A percentile compares a stretch with the other conserved stretches of the same genome.
Evolutionary conservation across 2,888 invertebrate species (phyloP).

Genomic region (Panzeria rudis): DNA sequence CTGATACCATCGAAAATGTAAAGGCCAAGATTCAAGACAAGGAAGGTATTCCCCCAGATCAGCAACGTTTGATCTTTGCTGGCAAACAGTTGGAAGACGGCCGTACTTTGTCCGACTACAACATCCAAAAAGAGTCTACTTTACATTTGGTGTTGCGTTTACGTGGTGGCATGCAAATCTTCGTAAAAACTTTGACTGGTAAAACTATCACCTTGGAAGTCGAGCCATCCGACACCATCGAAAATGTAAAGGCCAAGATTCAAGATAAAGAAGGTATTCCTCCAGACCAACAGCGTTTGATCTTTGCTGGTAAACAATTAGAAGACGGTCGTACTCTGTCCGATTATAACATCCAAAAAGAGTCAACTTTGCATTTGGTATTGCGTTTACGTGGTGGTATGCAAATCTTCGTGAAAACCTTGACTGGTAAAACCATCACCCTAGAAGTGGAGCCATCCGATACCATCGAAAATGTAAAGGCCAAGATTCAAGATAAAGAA

Average conservation of each 20-base stretch:
- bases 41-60: constrained; percentile 75
- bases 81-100: constrained; percentile 74
- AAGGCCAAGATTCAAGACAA: constrained; percentile 74
- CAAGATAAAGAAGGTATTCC: constrained; percentile 75
- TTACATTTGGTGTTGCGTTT: constrained; percentile 74
- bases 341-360: constrained; percentile 74
- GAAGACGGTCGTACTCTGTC: constrained; percentile 74
- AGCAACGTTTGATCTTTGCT: constrained; percentile 74
- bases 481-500: constrained; percentile 74
- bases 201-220: constrained; percentile 74
- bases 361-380: constrained; percentile 73
- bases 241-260: constrained; percentile 74
- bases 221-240: constrained; percentile 73
- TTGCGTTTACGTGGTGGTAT: constrained; percentile 74
- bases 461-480: constrained; percentile 73
- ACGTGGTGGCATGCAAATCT: constrained; percentile 74
- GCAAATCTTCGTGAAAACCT: constrained; percentile 74
- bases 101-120: constrained; percentile 74
- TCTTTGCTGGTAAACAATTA: constrained; percentile 74
- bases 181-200: constrained; percentile 73
- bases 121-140: constrained; percentile 74
- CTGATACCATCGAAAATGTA: constrained; percentile 73
- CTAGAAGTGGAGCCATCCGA: constrained; percentile 74
- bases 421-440: constrained; percentile 74
- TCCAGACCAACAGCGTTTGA: constrained; percentile 74